Base-by-base conservation (phyloP, 2,888 invertebrate genomes). In the Cepaea hortensis region DNA sequence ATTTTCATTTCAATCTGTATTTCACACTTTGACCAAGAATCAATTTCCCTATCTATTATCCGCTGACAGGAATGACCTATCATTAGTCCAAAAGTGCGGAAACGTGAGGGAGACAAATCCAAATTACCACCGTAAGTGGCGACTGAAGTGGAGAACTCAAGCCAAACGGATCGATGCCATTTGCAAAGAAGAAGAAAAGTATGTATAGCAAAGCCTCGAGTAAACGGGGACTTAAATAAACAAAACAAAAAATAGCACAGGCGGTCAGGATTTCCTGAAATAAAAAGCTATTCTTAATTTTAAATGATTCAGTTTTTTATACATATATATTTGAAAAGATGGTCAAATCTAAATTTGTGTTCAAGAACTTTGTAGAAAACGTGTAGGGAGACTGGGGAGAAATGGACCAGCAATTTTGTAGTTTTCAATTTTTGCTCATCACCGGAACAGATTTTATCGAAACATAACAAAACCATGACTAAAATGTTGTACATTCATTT, bases 91-190 rank as follows among this genome's bases (percentile, higher is more conserved):
- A 2, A 11, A 79, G 61, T n/a, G 61, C 77, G 23, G 61, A 61
- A 61, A 61, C 35, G 61, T 6, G 61, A 35, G 35, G 79, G 23
- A 79, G 79, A 61, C 79, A 61, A 79, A 62, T 76, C 61, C 79
- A 79, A 79, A 23, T 62, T 79, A 23, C 79, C 79, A 61, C 13
- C 13, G n/a, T 79, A 79, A 79, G 79, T 79, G 79, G 79, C 79
- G 3, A 3, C 61, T 23, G 23, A 23, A 79, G 61, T 20, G 23
- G 79, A n/a, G 61, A 79, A 23, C 61, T 23, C 61, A 79, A 79
- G 79, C 79, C 79, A 79, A 79, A 79, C 79, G 9, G 61, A 61
- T 79, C 79, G 61, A 61, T 79, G 23, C 9, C 61, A n/a, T 61
- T 48, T 23, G 61, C 23, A 18, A 55, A 61, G 50, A 13, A 35